phyloP scores from a whole-genome alignment of 2,888 invertebrate species.

The Heliconius aoede region DNA sequence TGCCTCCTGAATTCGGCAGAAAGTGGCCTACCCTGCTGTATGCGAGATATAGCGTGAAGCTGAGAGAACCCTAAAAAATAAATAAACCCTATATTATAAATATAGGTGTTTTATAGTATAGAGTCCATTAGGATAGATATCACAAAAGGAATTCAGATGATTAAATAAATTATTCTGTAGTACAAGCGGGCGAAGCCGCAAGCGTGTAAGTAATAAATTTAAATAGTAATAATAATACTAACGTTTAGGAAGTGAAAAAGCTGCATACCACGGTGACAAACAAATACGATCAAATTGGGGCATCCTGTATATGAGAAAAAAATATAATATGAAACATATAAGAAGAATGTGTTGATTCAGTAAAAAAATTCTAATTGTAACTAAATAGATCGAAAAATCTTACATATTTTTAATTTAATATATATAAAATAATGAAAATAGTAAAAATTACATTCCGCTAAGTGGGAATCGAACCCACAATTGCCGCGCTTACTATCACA shows the following conservation, averaged over 20 bases:
- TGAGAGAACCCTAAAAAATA: no score
- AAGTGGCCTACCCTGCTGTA: no score
- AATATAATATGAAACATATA: neutral
- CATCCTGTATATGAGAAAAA: constrained; percentile 44
- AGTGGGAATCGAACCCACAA: no score
- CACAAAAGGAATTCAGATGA: no score
- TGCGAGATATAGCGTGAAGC: no score
- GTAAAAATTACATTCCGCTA: no score
- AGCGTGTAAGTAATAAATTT: neutral
- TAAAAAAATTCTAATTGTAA: neutral
- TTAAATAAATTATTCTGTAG: neutral
- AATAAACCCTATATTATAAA: no score
- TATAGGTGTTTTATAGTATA: no score
- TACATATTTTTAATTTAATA: neutral
- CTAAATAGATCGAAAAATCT: neutral
- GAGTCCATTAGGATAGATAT: no score
- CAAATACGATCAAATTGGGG: constrained; percentile 48
- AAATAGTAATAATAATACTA: constrained; percentile 42
- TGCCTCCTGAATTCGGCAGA: no score
- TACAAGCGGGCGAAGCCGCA: neutral
- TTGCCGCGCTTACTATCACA: no score
- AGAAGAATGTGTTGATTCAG: neutral
- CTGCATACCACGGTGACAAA: constrained; percentile 47
- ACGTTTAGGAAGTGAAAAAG: constrained; percentile 43
- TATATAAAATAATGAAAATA: no score